phyloP scores from a whole-genome alignment of 2,113 vertebrate species.

The Pseudopodoces humilis region DNA sequence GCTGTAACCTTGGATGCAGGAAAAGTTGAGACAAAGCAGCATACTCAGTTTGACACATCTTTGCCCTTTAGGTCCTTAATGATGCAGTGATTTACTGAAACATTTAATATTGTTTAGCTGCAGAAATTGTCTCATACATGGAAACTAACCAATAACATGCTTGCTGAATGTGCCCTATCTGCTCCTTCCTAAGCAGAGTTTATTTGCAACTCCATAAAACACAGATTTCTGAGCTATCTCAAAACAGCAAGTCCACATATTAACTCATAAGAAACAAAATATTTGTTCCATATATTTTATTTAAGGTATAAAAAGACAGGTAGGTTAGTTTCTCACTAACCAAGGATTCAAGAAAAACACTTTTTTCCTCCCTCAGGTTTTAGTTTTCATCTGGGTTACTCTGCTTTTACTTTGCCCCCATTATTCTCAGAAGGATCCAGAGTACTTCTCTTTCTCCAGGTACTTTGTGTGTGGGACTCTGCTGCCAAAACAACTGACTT shows the following conservation, averaged over 20 bases:
- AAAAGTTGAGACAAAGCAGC: slow-evolving; percentile 49
- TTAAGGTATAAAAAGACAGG: background rate
- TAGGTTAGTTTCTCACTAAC: background rate
- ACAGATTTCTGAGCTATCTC: background rate
- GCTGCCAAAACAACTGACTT: background rate
- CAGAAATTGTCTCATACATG: background rate
- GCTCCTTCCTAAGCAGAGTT: background rate
- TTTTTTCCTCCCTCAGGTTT: background rate
- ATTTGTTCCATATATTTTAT: background rate
- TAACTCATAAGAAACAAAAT: background rate
- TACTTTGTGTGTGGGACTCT: background rate
- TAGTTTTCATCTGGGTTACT: background rate
- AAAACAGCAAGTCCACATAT: background rate
- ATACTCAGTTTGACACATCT: background rate
- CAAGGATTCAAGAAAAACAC: background rate
- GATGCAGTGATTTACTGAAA: slow-evolving; percentile 45
- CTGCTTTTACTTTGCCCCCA: background rate
- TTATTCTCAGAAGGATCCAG: background rate
- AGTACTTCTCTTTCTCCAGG: background rate
- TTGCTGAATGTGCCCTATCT: background rate
- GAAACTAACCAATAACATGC: background rate
- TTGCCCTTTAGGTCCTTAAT: slow-evolving; percentile 48
- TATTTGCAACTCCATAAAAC: background rate
- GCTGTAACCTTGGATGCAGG: slow-evolving; percentile 35
- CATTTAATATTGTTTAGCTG: slow-evolving; percentile 22